phyloP scores from a whole-genome alignment of 2,888 invertebrate genomes.

The Yponomeuta evonymella region DNA sequence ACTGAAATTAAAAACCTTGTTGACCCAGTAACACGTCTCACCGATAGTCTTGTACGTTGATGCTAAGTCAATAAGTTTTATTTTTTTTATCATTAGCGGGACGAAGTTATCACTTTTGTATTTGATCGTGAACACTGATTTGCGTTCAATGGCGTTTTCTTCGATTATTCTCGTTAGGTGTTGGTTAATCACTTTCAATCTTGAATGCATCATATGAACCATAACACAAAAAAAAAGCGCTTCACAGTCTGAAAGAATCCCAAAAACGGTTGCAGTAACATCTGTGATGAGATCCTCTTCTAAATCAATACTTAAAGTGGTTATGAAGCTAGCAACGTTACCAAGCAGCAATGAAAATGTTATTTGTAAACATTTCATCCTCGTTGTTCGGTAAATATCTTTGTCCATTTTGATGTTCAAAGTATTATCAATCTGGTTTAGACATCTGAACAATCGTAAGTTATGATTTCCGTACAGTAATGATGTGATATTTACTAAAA shows the following conservation, averaged over 20 bases:
- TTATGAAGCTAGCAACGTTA: too few relatives aligned
- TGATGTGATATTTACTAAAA: not conserved
- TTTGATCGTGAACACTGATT: not conserved
- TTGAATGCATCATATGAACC: conserved; percentile 16
- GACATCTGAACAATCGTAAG: not conserved
- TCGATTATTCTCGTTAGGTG: conserved; percentile 10
- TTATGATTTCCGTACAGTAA: not conserved
- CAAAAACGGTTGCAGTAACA: too few relatives aligned
- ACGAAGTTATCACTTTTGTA: not conserved
- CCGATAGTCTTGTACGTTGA: conserved; percentile 20
- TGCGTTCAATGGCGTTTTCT: not conserved
- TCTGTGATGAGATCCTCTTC: not conserved
- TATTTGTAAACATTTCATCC: not conserved
- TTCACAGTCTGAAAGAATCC: conserved; percentile 4
- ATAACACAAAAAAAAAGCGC: conserved; percentile 16
- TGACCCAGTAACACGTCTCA: conserved; percentile 20
- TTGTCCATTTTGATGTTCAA: not conserved
- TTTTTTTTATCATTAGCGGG: not conserved
- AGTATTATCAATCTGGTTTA: not conserved
- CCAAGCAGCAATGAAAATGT: not conserved
- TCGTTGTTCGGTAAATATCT: not conserved
- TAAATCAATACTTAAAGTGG: not conserved
- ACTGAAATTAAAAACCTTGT: conserved; percentile 21
- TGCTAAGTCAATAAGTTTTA: conserved; percentile 19
- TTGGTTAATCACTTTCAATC: conserved; percentile 18